Conservation (phyloP, 2,888 invertebrate species). For the Tiphia femorata region DNA sequence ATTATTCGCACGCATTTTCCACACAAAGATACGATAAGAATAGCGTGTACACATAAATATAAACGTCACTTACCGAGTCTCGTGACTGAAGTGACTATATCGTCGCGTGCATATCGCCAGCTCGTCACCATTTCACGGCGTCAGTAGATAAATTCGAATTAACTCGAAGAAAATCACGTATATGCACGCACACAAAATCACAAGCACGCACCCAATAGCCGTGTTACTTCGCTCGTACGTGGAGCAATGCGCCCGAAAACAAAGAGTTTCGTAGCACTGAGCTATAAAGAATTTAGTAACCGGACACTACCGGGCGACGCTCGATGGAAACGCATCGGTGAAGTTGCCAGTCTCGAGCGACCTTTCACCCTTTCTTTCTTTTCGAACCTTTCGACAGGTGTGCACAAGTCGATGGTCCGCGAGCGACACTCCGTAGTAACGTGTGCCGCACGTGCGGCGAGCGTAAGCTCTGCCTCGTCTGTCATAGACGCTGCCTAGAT, state of each 20-base stretch:
- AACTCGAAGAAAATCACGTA: slow-evolving; percentile 36
- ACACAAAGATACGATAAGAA: not conserved
- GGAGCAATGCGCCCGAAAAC: too few relatives aligned
- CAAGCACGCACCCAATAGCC: too few relatives aligned
- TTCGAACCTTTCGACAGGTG: slow-evolving; percentile 1
- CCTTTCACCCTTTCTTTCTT: not conserved
- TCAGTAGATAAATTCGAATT: slow-evolving; percentile 42
- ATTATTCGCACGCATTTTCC: not conserved
- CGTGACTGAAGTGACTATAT: slow-evolving; percentile 52
- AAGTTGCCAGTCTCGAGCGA: too few relatives aligned
- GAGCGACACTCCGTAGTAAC: slow-evolving; percentile 5
- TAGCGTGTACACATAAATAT: not conserved
- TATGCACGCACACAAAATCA: slow-evolving; percentile 24
- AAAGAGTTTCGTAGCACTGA: too few relatives aligned
- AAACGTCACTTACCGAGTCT: slow-evolving; percentile 50
- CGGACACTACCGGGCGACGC: too few relatives aligned
- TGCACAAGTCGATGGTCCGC: slow-evolving; percentile 15
- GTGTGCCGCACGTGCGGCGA: slow-evolving; percentile 18
- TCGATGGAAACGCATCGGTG: too few relatives aligned
- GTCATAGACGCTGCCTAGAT: slow-evolving; percentile 30
- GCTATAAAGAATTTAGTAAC: too few relatives aligned
- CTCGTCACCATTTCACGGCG: slow-evolving; percentile 63
- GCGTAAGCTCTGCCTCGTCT: slow-evolving; percentile 17
- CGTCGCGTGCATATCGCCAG: slow-evolving; percentile 54
- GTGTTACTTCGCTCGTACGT: too few relatives aligned